These are phyloP conservation scores for Perithous albicinctus DNA, from an alignment of 2,888 invertebrate genomes.

Conservation along the genomic window DNA sequence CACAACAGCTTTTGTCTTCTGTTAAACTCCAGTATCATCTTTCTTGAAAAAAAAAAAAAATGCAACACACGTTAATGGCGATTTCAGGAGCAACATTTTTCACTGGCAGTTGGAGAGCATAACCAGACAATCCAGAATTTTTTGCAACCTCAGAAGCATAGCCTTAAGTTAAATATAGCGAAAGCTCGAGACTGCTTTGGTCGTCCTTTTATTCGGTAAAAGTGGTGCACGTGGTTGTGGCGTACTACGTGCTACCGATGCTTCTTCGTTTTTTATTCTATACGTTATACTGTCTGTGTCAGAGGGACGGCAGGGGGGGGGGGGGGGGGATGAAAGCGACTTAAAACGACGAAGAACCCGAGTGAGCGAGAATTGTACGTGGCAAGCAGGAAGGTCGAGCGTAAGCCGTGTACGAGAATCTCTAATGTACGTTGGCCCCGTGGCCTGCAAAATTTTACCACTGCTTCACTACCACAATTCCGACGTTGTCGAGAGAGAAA, in stretches of 20 bases:
- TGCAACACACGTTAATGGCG: no score
- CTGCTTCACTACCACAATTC: conserved; percentile 27
- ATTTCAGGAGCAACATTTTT: neutral
- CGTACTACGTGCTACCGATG: neutral
- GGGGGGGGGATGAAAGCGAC: conserved; percentile 9
- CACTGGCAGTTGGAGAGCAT: neutral
- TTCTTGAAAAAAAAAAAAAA: neutral
- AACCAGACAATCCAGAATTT: no score
- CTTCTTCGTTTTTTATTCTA: conserved; percentile 19
- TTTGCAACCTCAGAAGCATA: neutral
- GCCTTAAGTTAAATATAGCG: neutral
- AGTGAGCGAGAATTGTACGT: neutral
- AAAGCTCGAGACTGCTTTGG: conserved; percentile 15
- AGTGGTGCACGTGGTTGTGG: conserved; percentile 13
- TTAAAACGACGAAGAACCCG: conserved; percentile 41
- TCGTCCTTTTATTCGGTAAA: conserved; percentile 27
- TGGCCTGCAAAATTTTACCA: conserved; percentile 52
- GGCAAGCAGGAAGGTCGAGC: conserved; percentile 19
- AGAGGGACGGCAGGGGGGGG: no score
- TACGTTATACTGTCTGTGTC: neutral
- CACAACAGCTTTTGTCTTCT: neutral
- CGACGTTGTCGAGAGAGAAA: conserved; percentile 12
- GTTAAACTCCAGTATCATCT: neutral
- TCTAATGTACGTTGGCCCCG: conserved; percentile 34
- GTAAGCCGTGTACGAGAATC: conserved; percentile 29